Evolutionary conservation across 2,888 invertebrate genomes (phyloP).

Genomic region (Bellardia pandia): DNA sequence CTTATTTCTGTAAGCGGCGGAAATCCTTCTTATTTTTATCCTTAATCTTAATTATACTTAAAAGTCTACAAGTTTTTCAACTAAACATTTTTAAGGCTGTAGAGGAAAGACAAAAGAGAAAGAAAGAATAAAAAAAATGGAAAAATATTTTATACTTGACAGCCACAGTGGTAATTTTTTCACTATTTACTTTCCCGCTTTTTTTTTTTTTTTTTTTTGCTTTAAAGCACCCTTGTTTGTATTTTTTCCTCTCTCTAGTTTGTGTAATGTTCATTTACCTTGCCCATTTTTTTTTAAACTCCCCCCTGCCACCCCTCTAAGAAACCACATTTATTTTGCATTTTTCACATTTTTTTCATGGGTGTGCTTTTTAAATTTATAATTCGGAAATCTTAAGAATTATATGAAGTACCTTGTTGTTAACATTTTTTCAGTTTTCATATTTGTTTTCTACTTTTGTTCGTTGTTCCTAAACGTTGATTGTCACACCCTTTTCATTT

Average conservation of each 20-base stretch:
- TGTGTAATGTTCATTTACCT: conserved; percentile 24
- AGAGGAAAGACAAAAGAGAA: conserved; percentile 70
- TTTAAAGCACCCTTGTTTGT: conserved; percentile 5
- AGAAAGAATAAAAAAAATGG: conserved; percentile 13
- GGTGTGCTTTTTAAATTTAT: conserved; percentile 64
- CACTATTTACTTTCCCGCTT: conserved; percentile 1
- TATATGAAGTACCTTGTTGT: conserved; percentile 56
- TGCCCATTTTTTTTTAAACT: conserved; percentile 10
- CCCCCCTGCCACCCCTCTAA: neutral
- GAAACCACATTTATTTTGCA: conserved; percentile 24
- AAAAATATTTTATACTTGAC: conserved; percentile 60
- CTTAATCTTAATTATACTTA: conserved; percentile 83
- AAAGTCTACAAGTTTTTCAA: conserved; percentile 74
- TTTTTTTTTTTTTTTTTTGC: conserved; percentile 47
- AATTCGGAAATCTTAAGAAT: conserved; percentile 67
- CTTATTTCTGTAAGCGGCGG: conserved; percentile 75
- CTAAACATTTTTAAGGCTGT: conserved; percentile 56
- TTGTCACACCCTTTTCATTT: conserved; percentile 74
- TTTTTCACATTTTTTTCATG: conserved; percentile 45
- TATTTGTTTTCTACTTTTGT: conserved; percentile 11
- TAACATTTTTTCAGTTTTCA: conserved; percentile 1
- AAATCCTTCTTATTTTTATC: conserved; percentile 83
- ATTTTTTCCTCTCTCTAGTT: neutral
- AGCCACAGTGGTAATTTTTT: conserved; percentile 75
- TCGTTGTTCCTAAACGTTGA: conserved; percentile 32